Evolutionary conservation across 2,797 vertebrate genomes (phyloP).

Genomic region (Hylomyscus alleni): DNA sequence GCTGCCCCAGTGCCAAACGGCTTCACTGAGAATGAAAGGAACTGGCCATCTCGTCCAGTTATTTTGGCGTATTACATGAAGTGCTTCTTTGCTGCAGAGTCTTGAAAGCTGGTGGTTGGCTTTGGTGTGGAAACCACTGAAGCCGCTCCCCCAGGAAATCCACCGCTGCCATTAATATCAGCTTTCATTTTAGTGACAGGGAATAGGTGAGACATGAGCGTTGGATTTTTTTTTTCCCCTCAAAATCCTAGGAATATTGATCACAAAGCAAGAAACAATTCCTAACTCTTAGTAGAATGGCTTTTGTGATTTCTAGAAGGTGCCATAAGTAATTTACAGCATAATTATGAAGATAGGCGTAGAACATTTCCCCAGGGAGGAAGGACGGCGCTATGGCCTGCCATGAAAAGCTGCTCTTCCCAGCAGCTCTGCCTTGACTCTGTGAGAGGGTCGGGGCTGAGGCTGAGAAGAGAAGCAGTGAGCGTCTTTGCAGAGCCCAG

Average conservation of each 20-base stretch:
- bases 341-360: constrained; percentile 20
- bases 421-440: not conserved
- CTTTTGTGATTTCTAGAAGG: constrained; percentile 4
- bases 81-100: not conserved
- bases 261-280: constrained; percentile 21
- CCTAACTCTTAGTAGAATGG: constrained; percentile 12
- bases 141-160: not conserved
- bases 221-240: not conserved
- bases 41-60: not conserved
- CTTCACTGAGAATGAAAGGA: not conserved
- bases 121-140: not conserved
- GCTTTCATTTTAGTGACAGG: not conserved
- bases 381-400: not conserved
- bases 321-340: constrained; percentile 20
- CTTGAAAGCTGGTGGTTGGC: not conserved
- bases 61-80: not conserved
- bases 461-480: constrained; percentile 3
- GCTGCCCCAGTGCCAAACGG: not conserved
- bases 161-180: not conserved
- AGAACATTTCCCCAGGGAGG: not conserved
- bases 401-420: not conserved
- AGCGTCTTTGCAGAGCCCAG: constrained; percentile 37
- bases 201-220: constrained; percentile 16
- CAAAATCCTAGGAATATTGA: not conserved
- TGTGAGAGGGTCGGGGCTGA: not conserved